Percentiles rank a stretch among this genome's conserved stretches.
phyloP scores from a whole-genome alignment of 2,888 invertebrate species.

The Drosophila nigricruria region DNA sequence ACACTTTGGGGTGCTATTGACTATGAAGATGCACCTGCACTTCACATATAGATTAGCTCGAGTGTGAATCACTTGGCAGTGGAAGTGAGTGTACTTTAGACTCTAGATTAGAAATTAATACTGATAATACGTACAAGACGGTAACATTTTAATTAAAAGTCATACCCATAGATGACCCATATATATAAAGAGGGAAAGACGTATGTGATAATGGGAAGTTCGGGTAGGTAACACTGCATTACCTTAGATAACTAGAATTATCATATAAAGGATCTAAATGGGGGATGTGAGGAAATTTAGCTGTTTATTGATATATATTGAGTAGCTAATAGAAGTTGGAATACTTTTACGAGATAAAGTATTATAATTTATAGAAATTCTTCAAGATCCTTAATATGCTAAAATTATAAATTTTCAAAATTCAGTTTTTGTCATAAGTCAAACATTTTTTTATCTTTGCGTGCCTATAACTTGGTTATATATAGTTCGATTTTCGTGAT shows the following conservation, averaged over 20 bases:
- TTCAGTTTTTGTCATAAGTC: too few relatives aligned
- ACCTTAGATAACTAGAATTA: background rate
- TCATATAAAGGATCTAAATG: background rate
- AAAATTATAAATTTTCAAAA: too few relatives aligned
- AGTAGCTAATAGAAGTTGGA: background rate
- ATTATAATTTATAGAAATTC: background rate
- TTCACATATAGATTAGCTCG: conserved; percentile 20
- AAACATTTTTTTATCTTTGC: too few relatives aligned
- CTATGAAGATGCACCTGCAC: conserved; percentile 3
- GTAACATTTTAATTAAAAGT: conserved; percentile 40
- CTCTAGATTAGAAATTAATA: conserved; percentile 2
- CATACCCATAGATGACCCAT: conserved; percentile 26
- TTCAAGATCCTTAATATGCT: too few relatives aligned
- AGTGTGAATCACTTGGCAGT: conserved; percentile 22
- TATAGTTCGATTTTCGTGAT: too few relatives aligned
- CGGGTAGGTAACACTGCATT: background rate
- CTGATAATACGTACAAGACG: conserved; percentile 16
- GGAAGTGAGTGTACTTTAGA: conserved; percentile 2
- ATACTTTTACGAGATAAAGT: background rate
- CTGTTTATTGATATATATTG: background rate
- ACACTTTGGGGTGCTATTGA: conserved; percentile 13
- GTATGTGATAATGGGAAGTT: background rate
- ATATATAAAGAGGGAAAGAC: background rate
- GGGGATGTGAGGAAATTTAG: background rate
- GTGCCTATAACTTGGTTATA: too few relatives aligned